Conservation (phyloP, 2,113 vertebrate genomes). For the Cyanoliseus patagonus region DNA sequence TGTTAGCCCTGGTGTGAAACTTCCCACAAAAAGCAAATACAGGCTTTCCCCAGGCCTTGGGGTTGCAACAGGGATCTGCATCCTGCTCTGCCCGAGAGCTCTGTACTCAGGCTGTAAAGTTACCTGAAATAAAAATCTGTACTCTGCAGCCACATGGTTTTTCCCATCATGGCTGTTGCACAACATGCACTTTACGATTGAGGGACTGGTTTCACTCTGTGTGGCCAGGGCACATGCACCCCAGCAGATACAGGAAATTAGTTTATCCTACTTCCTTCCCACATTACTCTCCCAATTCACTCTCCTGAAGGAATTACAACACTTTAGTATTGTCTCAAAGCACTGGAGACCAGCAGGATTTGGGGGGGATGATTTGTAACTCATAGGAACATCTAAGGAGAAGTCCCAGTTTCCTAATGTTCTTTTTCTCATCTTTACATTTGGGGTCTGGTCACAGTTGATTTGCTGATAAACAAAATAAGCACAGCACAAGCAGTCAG, state of each 20-base stretch:
- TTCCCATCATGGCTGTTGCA: not conserved
- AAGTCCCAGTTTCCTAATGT: not conserved
- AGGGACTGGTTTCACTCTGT: not conserved
- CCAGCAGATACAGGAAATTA: not conserved
- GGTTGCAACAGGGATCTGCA: not conserved
- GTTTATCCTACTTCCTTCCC: not conserved
- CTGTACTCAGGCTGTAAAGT: not conserved
- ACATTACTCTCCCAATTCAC: not conserved
- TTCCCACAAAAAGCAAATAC: not conserved
- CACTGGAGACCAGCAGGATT: not conserved
- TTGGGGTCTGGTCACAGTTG: not conserved
- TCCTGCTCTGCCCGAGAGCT: fast-evolving
- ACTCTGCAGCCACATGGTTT: not conserved
- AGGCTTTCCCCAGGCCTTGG: not conserved
- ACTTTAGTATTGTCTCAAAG: not conserved
- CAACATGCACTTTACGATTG: fast-evolving
- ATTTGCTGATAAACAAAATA: not conserved
- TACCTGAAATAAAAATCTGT: not conserved
- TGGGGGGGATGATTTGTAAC: not conserved
- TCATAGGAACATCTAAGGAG: not conserved
- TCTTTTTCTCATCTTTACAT: not conserved
- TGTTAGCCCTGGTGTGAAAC: not conserved
- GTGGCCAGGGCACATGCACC: not conserved
- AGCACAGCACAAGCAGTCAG: not conserved
- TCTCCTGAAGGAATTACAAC: not conserved